Conservation (phyloP, 2,888 invertebrate genomes). For the Sepiola atlantica region DNA sequence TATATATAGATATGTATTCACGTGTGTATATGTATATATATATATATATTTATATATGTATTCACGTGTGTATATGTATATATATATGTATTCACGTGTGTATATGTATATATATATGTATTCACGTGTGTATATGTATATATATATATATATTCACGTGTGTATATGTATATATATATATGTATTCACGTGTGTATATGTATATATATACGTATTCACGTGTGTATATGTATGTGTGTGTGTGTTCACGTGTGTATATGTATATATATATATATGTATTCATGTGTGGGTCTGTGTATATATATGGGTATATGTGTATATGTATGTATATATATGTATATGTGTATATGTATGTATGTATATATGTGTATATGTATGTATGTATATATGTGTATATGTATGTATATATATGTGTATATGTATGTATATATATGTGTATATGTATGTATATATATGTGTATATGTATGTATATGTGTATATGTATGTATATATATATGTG, state of each 20-base stretch:
- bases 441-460: not conserved
- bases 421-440: not conserved
- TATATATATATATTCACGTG: not conserved
- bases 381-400: not conserved
- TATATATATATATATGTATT: not conserved
- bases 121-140: not conserved
- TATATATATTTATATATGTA: slow-evolving; percentile 8
- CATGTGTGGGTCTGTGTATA: too few species aligned
- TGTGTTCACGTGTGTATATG: not conserved
- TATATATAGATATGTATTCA: too few species aligned
- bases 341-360: not conserved
- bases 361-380: not conserved
- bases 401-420: not conserved
- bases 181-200: not conserved
- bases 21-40: not conserved
- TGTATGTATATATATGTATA: not conserved
- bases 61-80: not conserved
- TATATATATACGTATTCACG: not conserved
- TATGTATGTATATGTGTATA: not conserved
- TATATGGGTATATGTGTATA: not conserved
- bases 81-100: too few species aligned
- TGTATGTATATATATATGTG: not conserved
- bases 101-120: not conserved
- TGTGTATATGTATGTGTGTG: not conserved
- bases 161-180: not conserved